Evolutionary conservation across 2,113 vertebrate genomes (phyloP).

Genomic region (Heteronetta atricapilla): DNA sequence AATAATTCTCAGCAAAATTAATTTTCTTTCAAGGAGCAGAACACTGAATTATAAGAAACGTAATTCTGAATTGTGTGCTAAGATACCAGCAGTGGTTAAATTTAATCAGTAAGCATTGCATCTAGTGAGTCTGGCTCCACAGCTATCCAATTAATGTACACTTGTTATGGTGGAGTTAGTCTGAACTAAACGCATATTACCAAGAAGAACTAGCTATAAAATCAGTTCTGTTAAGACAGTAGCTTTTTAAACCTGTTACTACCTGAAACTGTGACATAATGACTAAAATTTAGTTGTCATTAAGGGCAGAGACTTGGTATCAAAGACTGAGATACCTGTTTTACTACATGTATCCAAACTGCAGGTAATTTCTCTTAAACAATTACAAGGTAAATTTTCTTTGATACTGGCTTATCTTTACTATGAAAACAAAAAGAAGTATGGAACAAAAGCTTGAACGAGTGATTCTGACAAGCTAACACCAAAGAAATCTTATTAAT

Average conservation of each 20-base stretch:
- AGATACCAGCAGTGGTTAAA: not conserved
- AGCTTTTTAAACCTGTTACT: not conserved
- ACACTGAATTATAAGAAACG: not conserved
- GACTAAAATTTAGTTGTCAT: not conserved
- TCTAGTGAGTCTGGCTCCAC: not conserved
- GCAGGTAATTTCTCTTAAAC: not conserved
- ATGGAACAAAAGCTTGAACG: not conserved
- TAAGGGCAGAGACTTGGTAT: not conserved
- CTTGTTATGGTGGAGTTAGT: not conserved
- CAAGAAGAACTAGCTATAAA: not conserved
- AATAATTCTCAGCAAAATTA: not conserved
- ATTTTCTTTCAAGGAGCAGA: not conserved
- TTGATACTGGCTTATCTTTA: not conserved
- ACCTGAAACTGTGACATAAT: not conserved
- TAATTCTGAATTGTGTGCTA: not conserved
- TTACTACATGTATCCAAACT: not conserved
- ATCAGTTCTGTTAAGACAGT: not conserved
- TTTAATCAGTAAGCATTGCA: not conserved
- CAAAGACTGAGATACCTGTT: not conserved
- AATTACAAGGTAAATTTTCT: not conserved
- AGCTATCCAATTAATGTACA: not conserved
- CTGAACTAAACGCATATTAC: not conserved
- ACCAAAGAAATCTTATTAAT: constrained; percentile 39
- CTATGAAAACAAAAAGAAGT: not conserved
- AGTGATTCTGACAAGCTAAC: constrained; percentile 48